Conservation (phyloP, 2,113 vertebrate genomes). For the Mesembrinibis cayennensis region DNA sequence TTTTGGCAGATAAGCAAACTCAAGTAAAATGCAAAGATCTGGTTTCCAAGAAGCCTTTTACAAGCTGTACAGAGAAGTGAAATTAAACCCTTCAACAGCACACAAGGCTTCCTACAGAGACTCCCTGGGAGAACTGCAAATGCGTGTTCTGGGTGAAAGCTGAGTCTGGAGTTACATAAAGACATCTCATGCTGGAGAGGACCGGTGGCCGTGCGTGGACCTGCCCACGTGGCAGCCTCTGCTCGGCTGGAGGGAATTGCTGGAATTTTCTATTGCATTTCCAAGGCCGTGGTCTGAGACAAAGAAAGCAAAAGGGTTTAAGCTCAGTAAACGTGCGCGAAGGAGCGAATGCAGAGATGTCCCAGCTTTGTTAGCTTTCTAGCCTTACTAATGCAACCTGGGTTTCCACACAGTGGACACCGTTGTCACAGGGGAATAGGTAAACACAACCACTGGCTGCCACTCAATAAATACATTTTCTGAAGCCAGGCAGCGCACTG, state of each 20-base stretch:
- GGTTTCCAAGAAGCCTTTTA: conserved; percentile 43
- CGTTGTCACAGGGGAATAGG: neutral
- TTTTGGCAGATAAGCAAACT: neutral
- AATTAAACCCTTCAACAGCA: neutral
- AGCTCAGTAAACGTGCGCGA: neutral
- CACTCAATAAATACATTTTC: neutral
- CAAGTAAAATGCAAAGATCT: conserved; percentile 6
- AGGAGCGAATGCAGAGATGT: neutral
- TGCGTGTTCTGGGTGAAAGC: neutral
- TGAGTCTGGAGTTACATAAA: neutral
- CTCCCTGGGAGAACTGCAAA: neutral
- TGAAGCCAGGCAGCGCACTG: neutral
- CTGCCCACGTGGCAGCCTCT: neutral
- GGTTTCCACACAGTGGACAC: neutral
- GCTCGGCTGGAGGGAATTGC: neutral
- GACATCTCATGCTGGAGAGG: neutral
- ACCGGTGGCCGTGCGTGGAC: neutral
- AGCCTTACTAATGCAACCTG: neutral
- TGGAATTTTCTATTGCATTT: neutral
- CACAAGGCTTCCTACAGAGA: neutral
- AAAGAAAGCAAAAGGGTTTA: neutral
- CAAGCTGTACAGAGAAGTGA: neutral
- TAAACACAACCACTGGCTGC: neutral
- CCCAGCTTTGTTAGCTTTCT: neutral
- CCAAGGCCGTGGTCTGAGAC: neutral